A percentile compares a stretch with the other conserved stretches of the same genome.
phyloP scores from a whole-genome alignment of 2,113 vertebrate genomes.

The Callithrix jacchus region DNA sequence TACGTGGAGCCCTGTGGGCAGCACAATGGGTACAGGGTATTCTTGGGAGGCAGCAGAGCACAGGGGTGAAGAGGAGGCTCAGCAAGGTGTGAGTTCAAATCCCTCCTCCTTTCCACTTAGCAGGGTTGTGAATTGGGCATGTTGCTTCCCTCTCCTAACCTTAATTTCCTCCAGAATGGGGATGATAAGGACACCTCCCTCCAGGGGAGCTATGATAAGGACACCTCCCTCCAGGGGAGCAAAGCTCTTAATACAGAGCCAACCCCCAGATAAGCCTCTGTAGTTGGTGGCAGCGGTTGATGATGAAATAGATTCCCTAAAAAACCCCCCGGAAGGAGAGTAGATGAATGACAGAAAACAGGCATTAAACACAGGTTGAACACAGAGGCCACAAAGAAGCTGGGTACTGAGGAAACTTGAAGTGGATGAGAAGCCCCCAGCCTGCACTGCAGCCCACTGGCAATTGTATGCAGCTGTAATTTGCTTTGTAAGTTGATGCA shows the following conservation, averaged over 20 bases:
- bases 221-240: neutral
- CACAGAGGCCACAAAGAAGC: neutral
- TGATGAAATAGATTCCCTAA: neutral
- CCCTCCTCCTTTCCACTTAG: neutral
- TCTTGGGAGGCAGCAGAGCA: neutral
- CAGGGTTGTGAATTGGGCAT: neutral
- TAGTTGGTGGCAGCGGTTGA: neutral
- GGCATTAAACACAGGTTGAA: neutral
- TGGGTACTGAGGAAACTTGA: neutral
- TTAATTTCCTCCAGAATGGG: neutral
- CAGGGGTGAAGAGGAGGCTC: neutral
- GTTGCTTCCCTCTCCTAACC: neutral
- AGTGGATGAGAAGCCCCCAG: neutral
- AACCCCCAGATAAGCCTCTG: neutral
- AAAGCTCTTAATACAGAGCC: neutral
- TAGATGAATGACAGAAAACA: neutral
- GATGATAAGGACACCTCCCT: neutral
- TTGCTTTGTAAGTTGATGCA: neutral
- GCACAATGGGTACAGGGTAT: neutral
- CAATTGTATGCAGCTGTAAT: neutral
- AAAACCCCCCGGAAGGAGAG: neutral
- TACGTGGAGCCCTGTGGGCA: neutral
- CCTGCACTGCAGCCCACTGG: neutral
- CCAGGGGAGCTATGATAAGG: neutral
- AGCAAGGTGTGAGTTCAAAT: neutral